Base-by-base conservation (phyloP, 2,888 invertebrate species). In the Phyllotreta striolata region DNA sequence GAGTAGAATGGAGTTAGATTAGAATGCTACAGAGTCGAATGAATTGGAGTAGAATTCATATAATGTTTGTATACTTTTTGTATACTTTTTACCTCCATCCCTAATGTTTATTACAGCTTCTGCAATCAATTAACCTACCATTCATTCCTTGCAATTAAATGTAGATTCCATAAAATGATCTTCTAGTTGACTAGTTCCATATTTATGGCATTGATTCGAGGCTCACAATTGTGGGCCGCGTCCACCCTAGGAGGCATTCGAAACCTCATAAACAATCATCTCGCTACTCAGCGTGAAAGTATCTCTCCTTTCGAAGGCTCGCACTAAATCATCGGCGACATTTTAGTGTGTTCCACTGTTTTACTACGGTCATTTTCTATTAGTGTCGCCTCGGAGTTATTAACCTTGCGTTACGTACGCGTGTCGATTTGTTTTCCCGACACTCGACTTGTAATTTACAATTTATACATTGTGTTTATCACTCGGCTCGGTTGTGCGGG, bases 261-360 rank as follows among this genome's bases (percentile, higher is more conserved):
- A 67, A 64, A 54, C 67, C 67, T 64, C 67, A 67, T 67, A 67
- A 67, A 67, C 64, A 59, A 67, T 67, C 54, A 62, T 64, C 64
- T 63, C 64, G 67, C 67, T 62, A 58, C 67, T 55, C 64, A 61
- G 67, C 67, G 67, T 67, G 67, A 67, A 67, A 63, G 56, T 62
- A 63, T 67, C 67, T 65, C 62, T 62, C 63, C 54, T 61, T 41
- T 56, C 43, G 52, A 56, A 47, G 41, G 38, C 57, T 37, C 39
- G 40, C 39, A 63, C 54, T 66, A 66, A 66, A 61, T 66, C 63
- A 66, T 62, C 57, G 49, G 49, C 54, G 61, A 63, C 66, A 66
- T 55, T 66, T 63, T 64, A 57, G 56, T 55, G 58, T 62, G 65
- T 58, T 65, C 55, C 49, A 55, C 40, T 58, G 63, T 59, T 63